A percentile compares a stretch with the other conserved stretches of the same genome.
Evolutionary conservation across 1,140 invertebrate genomes (phyloP).

Genomic region (Streblospio benedicti): DNA sequence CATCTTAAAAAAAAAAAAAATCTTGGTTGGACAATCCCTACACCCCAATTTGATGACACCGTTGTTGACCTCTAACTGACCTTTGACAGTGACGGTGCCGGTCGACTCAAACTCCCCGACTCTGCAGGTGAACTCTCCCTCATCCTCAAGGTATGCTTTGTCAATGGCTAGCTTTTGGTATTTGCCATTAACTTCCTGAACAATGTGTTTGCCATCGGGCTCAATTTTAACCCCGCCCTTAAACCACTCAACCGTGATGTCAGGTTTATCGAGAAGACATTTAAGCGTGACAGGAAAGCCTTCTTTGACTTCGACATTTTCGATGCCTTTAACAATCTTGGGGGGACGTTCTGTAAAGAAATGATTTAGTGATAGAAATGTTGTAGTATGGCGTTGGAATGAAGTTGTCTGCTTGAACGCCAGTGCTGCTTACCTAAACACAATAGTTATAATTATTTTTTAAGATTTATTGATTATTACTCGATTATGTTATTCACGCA

Average conservation of each 20-base stretch:
- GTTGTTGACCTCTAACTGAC: slow-evolving; percentile 4
- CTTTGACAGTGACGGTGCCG: slow-evolving; percentile 15
- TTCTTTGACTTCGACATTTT: slow-evolving; percentile 8
- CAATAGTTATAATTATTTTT: too few species aligned
- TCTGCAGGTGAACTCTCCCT: slow-evolving; percentile 12
- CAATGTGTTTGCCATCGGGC: slow-evolving; percentile 25
- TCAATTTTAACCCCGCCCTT: slow-evolving; percentile 29
- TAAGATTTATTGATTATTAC: too few species aligned
- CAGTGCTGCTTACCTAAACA: too few species aligned
- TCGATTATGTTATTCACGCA: too few species aligned
- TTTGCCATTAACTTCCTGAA: slow-evolving; percentile 22
- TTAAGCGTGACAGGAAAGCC: slow-evolving; percentile 5
- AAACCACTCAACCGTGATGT: slow-evolving; percentile 33
- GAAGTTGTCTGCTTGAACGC: too few species aligned
- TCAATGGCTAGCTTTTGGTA: slow-evolving; percentile 24
- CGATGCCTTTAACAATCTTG: not conserved
- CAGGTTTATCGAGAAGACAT: slow-evolving; percentile 13
- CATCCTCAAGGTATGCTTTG: slow-evolving; percentile 29
- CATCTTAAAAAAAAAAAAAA: too few species aligned
- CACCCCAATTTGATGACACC: not conserved
- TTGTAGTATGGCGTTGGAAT: too few species aligned
- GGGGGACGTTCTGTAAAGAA: not conserved
- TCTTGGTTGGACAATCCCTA: too few species aligned
- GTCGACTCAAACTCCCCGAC: slow-evolving; percentile 6
- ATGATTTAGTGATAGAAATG: not conserved